Conservation (phyloP, 2,113 vertebrate species). For the Pseudopipra pipra region DNA sequence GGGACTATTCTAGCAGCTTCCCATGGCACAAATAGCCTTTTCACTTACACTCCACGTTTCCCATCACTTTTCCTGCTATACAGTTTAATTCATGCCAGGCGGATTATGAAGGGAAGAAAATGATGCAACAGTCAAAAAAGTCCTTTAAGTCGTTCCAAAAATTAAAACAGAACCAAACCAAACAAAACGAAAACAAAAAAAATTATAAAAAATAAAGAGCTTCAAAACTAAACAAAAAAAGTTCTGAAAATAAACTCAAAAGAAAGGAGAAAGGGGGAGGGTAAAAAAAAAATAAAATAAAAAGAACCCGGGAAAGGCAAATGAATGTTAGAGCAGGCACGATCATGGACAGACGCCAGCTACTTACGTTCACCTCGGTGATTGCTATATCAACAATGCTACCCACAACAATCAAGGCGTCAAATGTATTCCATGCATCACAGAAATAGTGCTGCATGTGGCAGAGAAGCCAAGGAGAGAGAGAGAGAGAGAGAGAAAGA, state of each 20-base stretch:
- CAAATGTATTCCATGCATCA: constrained; percentile 99
- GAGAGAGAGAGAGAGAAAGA: neutral
- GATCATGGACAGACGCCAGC: constrained; percentile 87
- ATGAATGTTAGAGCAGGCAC: constrained; percentile 82
- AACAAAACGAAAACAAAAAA: neutral
- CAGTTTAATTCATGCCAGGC: constrained; percentile 80
- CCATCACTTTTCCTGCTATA: constrained; percentile 74
- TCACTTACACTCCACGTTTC: constrained; percentile 38
- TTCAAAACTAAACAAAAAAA: constrained; percentile 60
- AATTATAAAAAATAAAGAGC: neutral
- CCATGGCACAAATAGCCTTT: constrained; percentile 27
- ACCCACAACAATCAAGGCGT: constrained; percentile 99
- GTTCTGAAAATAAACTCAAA: constrained; percentile 70
- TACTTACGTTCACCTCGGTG: constrained; percentile 99
- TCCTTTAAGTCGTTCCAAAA: constrained; percentile 67
- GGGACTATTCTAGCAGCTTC: constrained; percentile 3
- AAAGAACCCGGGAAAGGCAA: constrained; percentile 64
- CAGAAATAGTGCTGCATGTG: constrained; percentile 99
- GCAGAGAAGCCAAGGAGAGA: constrained; percentile 72
- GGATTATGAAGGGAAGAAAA: constrained; percentile 68
- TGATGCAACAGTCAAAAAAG: constrained; percentile 74
- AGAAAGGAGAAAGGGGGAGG: constrained; percentile 43
- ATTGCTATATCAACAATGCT: constrained; percentile 99
- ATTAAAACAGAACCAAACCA: constrained; percentile 51
- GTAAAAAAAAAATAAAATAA: neutral